Conservation (phyloP, 2,888 invertebrate species). For the Nasonia oneida region DNA sequence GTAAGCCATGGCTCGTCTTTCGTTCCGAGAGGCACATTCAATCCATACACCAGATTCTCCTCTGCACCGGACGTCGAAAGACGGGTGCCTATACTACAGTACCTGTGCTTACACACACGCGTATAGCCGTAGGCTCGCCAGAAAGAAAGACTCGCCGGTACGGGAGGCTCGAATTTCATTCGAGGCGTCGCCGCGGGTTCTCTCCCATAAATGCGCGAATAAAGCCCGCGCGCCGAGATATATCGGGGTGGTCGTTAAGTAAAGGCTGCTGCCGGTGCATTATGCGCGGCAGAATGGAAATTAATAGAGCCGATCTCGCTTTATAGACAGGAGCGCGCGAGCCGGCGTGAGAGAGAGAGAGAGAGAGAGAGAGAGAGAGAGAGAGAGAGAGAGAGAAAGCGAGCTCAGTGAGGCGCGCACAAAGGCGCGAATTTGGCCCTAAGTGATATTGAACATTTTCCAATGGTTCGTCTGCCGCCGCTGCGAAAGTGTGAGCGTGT, state of each 20-base stretch:
- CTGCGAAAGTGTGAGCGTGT: background rate
- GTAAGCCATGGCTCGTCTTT: background rate
- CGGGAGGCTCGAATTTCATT: slow-evolving; percentile 56
- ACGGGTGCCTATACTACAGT: background rate
- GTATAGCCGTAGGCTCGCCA: background rate
- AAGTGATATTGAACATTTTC: slow-evolving; percentile 37
- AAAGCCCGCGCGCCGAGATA: slow-evolving; percentile 20
- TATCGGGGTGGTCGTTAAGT: slow-evolving; percentile 27
- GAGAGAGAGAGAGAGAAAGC: background rate
- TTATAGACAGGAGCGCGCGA: background rate
- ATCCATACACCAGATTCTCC: background rate
- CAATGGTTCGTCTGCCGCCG: slow-evolving; percentile 1
- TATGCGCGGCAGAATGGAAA: slow-evolving; percentile 38
- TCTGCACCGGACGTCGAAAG: slow-evolving; percentile 32
- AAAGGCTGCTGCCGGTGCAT: slow-evolving; percentile 11
- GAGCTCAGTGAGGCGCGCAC: slow-evolving; percentile 26
- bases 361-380: slow-evolving; percentile 5
- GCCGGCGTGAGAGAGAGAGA: no score
- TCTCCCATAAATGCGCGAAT: slow-evolving; percentile 5
- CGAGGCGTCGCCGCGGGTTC: slow-evolving; percentile 22
- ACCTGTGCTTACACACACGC: background rate
- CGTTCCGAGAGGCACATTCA: slow-evolving; percentile 8
- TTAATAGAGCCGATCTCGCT: slow-evolving; percentile 43
- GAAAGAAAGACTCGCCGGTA: slow-evolving; percentile 10
- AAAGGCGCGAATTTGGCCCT: slow-evolving; percentile 44